A percentile compares a stretch with the other conserved stretches of the same genome.
phyloP scores from a whole-genome alignment of 2,888 invertebrate genomes.

The Cantharis rufa region DNA sequence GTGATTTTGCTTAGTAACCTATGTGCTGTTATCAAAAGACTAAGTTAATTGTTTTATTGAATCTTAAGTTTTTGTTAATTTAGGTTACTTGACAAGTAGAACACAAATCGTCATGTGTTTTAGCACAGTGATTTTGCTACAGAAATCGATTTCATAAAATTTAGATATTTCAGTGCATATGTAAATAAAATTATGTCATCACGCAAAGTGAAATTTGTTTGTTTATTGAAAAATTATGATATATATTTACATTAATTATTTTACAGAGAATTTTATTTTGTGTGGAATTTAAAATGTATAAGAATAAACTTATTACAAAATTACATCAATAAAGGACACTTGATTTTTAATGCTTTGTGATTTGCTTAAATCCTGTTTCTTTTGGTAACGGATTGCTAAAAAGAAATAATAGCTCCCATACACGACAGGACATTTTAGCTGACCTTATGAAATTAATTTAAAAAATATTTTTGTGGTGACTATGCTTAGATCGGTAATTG shows the following conservation, averaged over 20 bases:
- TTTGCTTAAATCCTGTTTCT: neutral
- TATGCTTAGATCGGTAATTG: no score
- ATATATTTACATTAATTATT: neutral
- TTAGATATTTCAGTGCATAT: neutral
- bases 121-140: neutral
- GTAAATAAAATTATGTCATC: neutral
- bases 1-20: constrained; percentile 1
- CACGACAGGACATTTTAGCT: no score
- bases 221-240: neutral
- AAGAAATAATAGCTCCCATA: no score
- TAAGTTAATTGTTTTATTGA: neutral
- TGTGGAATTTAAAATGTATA: neutral
- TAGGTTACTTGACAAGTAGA: neutral
- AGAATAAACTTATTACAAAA: neutral
- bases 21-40: neutral
- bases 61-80: neutral
- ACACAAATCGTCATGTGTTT: neutral
- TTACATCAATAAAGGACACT: neutral
- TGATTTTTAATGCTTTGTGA: neutral
- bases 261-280: neutral
- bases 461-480: no score
- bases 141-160: neutral
- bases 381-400: no score
- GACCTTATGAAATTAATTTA: no score
- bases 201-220: neutral